Conservation (phyloP, 1,140 invertebrate species). For the Aplysia californica region DNA sequence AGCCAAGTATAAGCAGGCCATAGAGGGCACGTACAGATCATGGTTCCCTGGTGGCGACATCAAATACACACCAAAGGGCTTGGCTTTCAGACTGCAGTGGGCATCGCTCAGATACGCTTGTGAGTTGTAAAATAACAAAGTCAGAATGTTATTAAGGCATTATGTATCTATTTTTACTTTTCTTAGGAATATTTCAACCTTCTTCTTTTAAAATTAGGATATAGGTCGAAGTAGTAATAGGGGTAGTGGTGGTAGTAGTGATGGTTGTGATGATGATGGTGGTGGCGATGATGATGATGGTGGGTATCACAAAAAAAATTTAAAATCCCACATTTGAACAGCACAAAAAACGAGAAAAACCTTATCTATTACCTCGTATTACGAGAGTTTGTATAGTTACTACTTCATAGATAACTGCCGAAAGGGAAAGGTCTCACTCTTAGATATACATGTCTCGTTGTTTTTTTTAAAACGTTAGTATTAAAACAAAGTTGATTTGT, state of each 20-base stretch:
- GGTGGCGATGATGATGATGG: neutral
- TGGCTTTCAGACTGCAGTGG: conserved; percentile 52
- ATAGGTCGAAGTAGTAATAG: neutral
- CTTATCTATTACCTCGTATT: too few species aligned
- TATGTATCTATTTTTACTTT: neutral
- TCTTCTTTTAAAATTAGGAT: neutral
- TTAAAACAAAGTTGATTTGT: too few species aligned
- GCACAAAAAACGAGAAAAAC: too few species aligned
- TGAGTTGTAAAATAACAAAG: conserved; percentile 9
- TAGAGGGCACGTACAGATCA: conserved; percentile 30
- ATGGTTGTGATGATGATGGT: too few species aligned
- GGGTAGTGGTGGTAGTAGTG: too few species aligned
- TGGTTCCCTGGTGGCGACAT: conserved; percentile 45
- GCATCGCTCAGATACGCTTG: conserved; percentile 53
- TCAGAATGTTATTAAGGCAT: neutral
- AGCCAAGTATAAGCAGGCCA: conserved; percentile 21
- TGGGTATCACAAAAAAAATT: neutral
- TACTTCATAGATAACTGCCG: too few species aligned
- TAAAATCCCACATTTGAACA: too few species aligned
- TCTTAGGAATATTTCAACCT: neutral
- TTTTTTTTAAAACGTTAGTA: too few species aligned
- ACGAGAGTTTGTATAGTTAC: too few species aligned
- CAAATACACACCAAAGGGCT: conserved; percentile 51
- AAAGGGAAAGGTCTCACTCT: too few species aligned
- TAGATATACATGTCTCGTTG: too few species aligned